Conservation (phyloP, 1,140 invertebrate genomes). For the Thalassaphorura encarpata region DNA sequence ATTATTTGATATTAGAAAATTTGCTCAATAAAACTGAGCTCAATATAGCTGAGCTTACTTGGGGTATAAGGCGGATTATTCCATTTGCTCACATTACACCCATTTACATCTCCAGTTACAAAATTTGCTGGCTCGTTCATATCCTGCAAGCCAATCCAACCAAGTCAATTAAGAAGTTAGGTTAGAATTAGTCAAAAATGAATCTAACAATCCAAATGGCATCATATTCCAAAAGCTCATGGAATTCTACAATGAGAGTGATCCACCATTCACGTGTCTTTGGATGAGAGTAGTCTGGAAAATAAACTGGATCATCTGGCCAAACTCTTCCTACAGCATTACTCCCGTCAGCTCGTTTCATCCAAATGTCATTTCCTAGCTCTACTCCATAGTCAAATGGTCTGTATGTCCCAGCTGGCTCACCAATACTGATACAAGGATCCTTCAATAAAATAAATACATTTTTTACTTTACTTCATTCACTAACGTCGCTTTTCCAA, state of each 20-base stretch:
- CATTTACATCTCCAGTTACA: constrained; percentile 37
- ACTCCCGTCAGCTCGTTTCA: constrained; percentile 34
- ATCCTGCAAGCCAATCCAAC: constrained; percentile 35
- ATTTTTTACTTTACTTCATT: not conserved
- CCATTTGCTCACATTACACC: constrained; percentile 14
- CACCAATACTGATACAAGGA: constrained; percentile 37
- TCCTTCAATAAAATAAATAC: constrained; percentile 17
- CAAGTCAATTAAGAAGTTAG: not conserved
- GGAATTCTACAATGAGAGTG: constrained; percentile 36
- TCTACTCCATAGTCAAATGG: constrained; percentile 32
- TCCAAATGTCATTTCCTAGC: constrained; percentile 39
- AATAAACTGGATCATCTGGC: constrained; percentile 21
- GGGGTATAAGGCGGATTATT: constrained; percentile 29
- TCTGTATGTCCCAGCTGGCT: constrained; percentile 30
- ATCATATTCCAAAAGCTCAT: constrained; percentile 36
- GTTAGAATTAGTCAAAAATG: constrained; percentile 4
- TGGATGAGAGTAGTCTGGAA: constrained; percentile 38
- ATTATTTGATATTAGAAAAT: no score
- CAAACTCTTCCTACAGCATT: constrained; percentile 27
- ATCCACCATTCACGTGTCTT: constrained; percentile 37
- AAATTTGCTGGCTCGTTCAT: constrained; percentile 43
- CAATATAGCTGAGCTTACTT: constrained; percentile 3
- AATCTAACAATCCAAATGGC: constrained; percentile 37
- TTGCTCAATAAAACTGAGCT: not conserved
- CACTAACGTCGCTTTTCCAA: not conserved